These are phyloP conservation scores for Stegodyphus mimosarum DNA, from an alignment of 1,140 invertebrate species.

Conservation along the genomic window DNA sequence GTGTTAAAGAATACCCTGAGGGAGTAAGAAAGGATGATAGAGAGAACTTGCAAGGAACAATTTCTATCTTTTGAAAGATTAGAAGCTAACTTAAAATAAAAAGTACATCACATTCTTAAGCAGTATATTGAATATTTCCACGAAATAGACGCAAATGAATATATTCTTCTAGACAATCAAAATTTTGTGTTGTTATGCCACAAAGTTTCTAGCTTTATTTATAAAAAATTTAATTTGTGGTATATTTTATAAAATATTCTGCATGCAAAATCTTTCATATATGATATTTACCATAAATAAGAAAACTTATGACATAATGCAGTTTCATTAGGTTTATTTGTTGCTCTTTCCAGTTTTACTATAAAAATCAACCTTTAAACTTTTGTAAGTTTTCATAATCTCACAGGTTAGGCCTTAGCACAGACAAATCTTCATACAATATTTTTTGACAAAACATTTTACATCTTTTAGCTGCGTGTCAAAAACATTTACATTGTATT, in stretches of 20 bases:
- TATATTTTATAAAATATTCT: background rate
- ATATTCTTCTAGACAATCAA: background rate
- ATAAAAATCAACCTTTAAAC: slow-evolving; percentile 22
- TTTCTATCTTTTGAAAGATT: background rate
- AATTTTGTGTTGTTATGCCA: background rate
- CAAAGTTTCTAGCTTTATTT: background rate
- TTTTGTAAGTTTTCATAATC: slow-evolving; percentile 39
- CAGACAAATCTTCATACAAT: slow-evolving; percentile 34
- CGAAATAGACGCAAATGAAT: no score
- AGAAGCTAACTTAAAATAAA: background rate
- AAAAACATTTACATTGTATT: slow-evolving; percentile 48
- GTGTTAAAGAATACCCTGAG: no score
- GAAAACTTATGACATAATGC: slow-evolving; percentile 40
- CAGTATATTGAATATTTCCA: background rate
- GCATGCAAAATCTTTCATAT: background rate
- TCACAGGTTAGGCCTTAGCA: slow-evolving; percentile 40
- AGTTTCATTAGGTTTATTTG: slow-evolving; percentile 20
- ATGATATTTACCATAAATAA: background rate
- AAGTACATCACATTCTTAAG: background rate
- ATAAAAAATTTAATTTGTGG: background rate
- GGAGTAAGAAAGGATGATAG: background rate
- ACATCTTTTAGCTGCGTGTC: slow-evolving; percentile 21
- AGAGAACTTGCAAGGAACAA: background rate
- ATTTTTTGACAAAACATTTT: slow-evolving; percentile 13
- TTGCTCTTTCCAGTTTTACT: slow-evolving; percentile 34